Conservation (phyloP, 2,797 vertebrate genomes). For the Sebastes reedi region DNA sequence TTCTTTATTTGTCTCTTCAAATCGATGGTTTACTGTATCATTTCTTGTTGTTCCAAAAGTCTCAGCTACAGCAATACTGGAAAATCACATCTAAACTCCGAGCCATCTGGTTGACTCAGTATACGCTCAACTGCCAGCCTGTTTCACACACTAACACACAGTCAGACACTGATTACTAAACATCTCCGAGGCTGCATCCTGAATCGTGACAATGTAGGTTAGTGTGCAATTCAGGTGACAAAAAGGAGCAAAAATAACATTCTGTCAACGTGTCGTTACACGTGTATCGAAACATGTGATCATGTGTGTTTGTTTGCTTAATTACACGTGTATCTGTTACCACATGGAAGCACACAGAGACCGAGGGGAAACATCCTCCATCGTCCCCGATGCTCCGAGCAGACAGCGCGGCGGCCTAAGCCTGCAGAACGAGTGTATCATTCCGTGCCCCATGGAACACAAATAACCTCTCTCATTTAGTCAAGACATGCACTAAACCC, state of each 20-base stretch:
- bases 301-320: neutral
- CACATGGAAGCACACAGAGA: constrained; percentile 3
- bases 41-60: neutral
- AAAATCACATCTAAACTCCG: neutral
- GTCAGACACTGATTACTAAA: constrained; percentile 30
- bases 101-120: neutral
- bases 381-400: constrained; percentile 14
- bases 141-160: constrained; percentile 22
- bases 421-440: constrained; percentile 54
- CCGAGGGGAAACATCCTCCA: neutral
- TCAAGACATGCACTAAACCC: constrained; percentile 62
- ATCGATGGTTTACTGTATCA: constrained; percentile 1
- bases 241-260: neutral
- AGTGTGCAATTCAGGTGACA: neutral
- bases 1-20: constrained; percentile 6
- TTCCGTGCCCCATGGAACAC: constrained; percentile 26
- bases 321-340: constrained; percentile 31
- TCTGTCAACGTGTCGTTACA: neutral
- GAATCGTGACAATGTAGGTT: neutral
- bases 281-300: neutral
- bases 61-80: neutral
- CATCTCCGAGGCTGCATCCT: neutral
- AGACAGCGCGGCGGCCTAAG: constrained; percentile 43
- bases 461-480: constrained; percentile 67
- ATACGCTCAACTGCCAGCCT: neutral